phyloP scores from a whole-genome alignment of 2,113 vertebrate species.

The Seriola aureovittata region DNA sequence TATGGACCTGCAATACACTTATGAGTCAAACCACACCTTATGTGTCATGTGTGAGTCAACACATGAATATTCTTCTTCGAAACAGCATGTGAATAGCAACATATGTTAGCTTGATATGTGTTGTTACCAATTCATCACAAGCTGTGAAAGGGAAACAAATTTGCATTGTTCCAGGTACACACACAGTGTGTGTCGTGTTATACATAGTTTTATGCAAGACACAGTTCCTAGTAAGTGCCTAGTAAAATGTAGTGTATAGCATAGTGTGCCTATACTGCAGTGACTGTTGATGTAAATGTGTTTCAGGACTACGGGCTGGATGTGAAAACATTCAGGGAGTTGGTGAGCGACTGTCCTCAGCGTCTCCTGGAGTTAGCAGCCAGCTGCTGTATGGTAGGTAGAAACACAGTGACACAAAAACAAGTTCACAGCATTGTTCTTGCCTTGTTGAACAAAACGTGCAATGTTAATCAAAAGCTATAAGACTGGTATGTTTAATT shows the following conservation, averaged over 20 bases:
- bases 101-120: not conserved
- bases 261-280: not conserved
- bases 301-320: slow-evolving; percentile 90
- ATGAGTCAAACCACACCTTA: not conserved
- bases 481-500: not conserved
- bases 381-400: slow-evolving; percentile 88
- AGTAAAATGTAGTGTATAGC: not conserved
- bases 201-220: not conserved
- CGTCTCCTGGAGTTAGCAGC: slow-evolving; percentile 85
- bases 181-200: not conserved
- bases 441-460: not conserved
- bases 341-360: slow-evolving; percentile 86
- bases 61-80: not conserved
- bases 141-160: not conserved
- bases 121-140: not conserved
- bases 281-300: not conserved
- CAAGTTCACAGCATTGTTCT: not conserved
- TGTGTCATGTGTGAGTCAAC: not conserved
- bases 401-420: not conserved
- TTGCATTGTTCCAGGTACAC: not conserved
- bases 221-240: not conserved
- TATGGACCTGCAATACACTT: no score
- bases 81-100: not conserved
- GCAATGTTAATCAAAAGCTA: not conserved
- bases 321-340: slow-evolving; percentile 82